Percentiles rank a stretch among this genome's conserved stretches.
Conservation (phyloP, 2,797 vertebrate species). For the Phrynocephalus forsythii region DNA sequence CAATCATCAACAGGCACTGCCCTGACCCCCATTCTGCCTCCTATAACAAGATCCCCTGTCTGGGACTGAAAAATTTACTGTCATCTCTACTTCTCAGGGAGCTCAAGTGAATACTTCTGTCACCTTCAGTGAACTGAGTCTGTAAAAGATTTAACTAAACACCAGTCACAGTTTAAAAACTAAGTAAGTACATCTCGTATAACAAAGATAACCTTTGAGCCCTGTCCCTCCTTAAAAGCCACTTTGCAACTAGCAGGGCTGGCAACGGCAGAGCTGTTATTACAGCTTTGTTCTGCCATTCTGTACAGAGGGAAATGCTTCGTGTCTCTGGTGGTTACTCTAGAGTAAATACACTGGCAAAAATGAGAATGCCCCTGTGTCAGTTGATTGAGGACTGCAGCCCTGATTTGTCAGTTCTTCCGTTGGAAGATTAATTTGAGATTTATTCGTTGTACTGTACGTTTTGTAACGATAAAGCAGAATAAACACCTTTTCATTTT, state of each 20-base stretch:
- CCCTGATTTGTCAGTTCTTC: background rate
- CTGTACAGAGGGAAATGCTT: background rate
- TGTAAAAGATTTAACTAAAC: constrained; percentile 81
- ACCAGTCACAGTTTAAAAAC: constrained; percentile 73
- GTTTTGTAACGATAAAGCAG: background rate
- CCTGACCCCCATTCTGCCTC: constrained; percentile 98
- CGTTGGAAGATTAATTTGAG: too few species aligned
- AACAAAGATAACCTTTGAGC: constrained; percentile 44
- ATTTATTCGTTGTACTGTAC: background rate
- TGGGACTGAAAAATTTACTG: constrained; percentile 98
- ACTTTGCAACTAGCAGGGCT: constrained; percentile 30
- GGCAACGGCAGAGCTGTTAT: background rate
- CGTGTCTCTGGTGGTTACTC: background rate
- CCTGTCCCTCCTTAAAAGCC: constrained; percentile 34
- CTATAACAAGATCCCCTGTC: constrained; percentile 99
- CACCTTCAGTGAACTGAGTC: constrained; percentile 91
- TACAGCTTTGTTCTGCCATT: constrained; percentile 13
- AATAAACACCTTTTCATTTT: background rate
- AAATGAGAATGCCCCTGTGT: background rate
- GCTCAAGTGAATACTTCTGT: constrained; percentile 95
- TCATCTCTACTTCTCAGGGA: constrained; percentile 94
- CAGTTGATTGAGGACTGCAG: background rate
- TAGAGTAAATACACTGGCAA: constrained; percentile 3
- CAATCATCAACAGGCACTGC: constrained; percentile 99
- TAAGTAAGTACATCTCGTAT: constrained; percentile 61